Percentiles rank a stretch among this genome's conserved stretches.
These are phyloP conservation scores for Sinosuthora webbiana DNA, from an alignment of 2,113 vertebrate species.

Conservation along the genomic window DNA sequence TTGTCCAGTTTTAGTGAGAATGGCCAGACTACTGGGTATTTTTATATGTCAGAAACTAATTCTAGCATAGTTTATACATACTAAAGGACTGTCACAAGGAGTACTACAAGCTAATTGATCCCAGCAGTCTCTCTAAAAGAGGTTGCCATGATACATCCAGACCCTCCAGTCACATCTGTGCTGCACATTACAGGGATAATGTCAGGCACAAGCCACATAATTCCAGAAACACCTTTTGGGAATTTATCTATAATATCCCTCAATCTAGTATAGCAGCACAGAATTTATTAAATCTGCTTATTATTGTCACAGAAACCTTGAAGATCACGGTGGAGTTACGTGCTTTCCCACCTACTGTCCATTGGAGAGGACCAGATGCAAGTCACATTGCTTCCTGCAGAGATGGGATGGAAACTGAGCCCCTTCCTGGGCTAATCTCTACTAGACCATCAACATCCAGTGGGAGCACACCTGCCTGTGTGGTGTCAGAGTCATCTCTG, in stretches of 20 bases:
- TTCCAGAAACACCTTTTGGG: not conserved
- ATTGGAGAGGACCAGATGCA: not conserved
- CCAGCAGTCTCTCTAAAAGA: not conserved
- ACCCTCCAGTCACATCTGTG: not conserved
- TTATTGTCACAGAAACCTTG: not conserved
- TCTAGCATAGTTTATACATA: not conserved
- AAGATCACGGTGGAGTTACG: fast-evolving
- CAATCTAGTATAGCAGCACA: not conserved
- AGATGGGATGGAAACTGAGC: not conserved
- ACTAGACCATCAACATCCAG: not conserved
- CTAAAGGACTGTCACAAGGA: not conserved
- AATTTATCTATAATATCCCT: not conserved
- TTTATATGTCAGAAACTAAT: not conserved
- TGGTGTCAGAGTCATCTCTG: not conserved
- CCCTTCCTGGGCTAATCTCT: not conserved
- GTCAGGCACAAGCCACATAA: not conserved
- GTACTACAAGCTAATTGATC: not conserved
- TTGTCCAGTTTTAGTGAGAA: not conserved
- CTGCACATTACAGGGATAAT: not conserved
- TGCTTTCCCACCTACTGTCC: not conserved
- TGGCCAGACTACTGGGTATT: not conserved
- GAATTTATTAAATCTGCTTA: not conserved
- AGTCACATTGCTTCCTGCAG: not conserved
- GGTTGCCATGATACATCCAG: not conserved
- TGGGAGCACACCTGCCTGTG: not conserved